Evolutionary conservation across 2,797 vertebrate genomes (phyloP).

Genomic region (Pitangus sulphuratus): DNA sequence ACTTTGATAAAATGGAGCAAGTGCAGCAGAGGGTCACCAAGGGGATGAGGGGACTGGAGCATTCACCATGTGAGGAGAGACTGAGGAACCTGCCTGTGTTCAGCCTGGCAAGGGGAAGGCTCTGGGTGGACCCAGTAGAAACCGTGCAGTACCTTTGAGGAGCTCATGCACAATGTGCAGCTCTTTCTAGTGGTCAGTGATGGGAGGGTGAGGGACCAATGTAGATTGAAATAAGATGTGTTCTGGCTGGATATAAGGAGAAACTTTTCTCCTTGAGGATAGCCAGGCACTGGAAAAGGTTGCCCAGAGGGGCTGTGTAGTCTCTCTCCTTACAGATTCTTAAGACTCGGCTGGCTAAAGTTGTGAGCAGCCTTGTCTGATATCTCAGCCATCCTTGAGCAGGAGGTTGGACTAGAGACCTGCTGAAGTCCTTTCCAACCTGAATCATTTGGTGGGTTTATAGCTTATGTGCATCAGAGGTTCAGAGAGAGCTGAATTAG

Average conservation of each 20-base stretch:
- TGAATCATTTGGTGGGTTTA: not conserved
- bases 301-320: not conserved
- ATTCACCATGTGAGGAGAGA: not conserved
- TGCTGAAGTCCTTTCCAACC: not conserved
- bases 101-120: not conserved
- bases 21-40: not conserved
- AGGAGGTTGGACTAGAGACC: not conserved
- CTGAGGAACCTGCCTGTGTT: not conserved
- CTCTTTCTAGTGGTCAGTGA: not conserved
- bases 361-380: not conserved
- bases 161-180: not conserved
- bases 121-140: not conserved
- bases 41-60: not conserved
- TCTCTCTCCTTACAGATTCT: not conserved
- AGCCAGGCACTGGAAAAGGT: not conserved
- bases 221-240: not conserved
- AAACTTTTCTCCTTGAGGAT: not conserved
- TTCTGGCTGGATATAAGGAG: not conserved
- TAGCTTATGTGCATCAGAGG: not conserved
- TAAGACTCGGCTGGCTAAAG: not conserved
- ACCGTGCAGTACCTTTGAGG: rapidly evolving
- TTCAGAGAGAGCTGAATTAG: not conserved
- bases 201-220: not conserved
- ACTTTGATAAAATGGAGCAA: not conserved
- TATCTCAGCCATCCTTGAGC: not conserved